A percentile compares a stretch with the other conserved stretches of the same genome.
phyloP scores from a whole-genome alignment of 2,888 invertebrate species.

The Disparrhopalites patrizii region DNA sequence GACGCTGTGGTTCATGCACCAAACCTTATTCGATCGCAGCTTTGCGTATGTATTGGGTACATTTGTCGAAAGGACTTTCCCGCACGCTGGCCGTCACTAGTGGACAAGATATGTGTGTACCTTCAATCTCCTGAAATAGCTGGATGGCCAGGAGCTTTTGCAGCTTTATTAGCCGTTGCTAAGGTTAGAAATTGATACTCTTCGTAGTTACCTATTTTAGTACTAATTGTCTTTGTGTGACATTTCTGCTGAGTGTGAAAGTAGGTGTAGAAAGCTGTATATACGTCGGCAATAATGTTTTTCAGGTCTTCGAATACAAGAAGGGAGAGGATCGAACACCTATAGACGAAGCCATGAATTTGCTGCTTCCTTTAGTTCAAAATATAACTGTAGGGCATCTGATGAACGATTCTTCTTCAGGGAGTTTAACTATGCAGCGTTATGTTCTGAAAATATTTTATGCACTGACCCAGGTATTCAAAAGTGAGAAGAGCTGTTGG shows the following conservation, averaged over 20 bases:
- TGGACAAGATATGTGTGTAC: conserved; percentile 91
- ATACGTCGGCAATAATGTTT: too few species aligned
- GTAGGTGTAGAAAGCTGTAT: too few species aligned
- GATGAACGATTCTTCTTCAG: conserved; percentile 77
- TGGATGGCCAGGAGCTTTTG: conserved; percentile 85
- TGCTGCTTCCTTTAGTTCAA: conserved; percentile 86
- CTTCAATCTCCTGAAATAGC: conserved; percentile 83
- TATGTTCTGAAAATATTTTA: conserved; percentile 89
- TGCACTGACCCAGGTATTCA: conserved; percentile 76
- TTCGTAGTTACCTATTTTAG: too few species aligned
- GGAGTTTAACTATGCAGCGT: conserved; percentile 87
- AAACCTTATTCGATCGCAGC: conserved; percentile 64
- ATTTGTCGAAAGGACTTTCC: conserved; percentile 97
- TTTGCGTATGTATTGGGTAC: conserved; percentile 85
- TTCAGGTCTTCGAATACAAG: conserved; percentile 69
- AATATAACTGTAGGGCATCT: conserved; percentile 69
- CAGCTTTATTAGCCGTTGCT: conserved; percentile 88
- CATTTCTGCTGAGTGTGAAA: too few species aligned
- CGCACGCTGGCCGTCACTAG: conserved; percentile 87
- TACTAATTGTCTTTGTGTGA: too few species aligned
- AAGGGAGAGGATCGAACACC: conserved; percentile 83
- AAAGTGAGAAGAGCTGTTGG: too few species aligned
- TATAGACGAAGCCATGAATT: conserved; percentile 90
- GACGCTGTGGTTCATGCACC: conserved; percentile 92
- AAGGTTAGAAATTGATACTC: conserved; percentile 62